phyloP scores from a whole-genome alignment of 2,888 invertebrate genomes.

The Congeria kusceri region DNA sequence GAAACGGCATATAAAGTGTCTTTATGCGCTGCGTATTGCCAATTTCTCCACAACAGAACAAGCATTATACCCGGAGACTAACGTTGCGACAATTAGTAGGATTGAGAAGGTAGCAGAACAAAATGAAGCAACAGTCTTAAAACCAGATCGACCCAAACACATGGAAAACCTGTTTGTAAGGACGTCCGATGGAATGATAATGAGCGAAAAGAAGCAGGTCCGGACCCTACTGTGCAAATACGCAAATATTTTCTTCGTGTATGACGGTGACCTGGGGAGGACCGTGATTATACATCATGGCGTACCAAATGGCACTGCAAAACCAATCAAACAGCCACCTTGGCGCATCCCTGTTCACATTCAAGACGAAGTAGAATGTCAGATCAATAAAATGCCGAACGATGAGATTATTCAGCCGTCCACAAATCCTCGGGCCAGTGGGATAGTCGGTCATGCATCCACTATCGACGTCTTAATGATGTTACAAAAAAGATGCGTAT shows the following conservation, averaged over 20 bases:
- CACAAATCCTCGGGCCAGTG: slow-evolving; percentile 16
- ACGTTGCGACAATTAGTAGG: neutral
- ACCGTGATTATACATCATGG: neutral
- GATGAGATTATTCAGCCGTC: slow-evolving; percentile 10
- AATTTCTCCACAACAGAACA: neutral
- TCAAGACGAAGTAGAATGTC: slow-evolving; percentile 3
- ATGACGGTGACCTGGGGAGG: neutral
- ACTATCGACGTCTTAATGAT: slow-evolving; percentile 11
- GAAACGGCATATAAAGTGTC: too few species aligned
- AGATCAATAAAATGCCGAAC: slow-evolving; percentile 4
- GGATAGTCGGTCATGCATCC: slow-evolving; percentile 18
- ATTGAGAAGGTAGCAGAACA: neutral
- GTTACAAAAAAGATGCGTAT: slow-evolving; percentile 14
- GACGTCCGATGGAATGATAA: neutral
- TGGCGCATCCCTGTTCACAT: slow-evolving; percentile 8
- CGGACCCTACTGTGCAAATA: neutral
- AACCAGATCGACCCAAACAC: neutral
- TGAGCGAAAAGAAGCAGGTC: neutral
- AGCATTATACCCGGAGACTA: neutral
- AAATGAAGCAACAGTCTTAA: neutral
- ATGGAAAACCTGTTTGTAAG: neutral
- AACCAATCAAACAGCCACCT: slow-evolving; percentile 13
- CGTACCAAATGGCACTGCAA: neutral
- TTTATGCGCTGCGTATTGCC: neutral
- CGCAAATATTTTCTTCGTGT: neutral